A percentile compares a stretch with the other conserved stretches of the same genome.
Evolutionary conservation across 2,888 invertebrate species (phyloP).

Genomic region (Agriopis leucophaearia): DNA sequence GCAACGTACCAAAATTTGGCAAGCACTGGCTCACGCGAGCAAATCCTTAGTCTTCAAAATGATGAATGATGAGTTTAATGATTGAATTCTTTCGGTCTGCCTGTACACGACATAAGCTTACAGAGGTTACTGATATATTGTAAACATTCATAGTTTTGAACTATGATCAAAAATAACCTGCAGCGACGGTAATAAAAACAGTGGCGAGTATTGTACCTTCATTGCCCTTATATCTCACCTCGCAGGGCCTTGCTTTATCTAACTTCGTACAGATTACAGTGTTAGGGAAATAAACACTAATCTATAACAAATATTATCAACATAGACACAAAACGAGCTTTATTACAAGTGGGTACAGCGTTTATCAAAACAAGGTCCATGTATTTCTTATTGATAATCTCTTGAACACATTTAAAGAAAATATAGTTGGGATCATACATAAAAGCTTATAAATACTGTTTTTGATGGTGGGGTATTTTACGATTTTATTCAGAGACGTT

Average conservation of each 20-base stretch:
- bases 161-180: too few relatives aligned
- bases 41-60: too few relatives aligned
- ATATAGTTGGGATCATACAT: slow-evolving; percentile 8
- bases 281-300: background rate
- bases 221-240: slow-evolving; percentile 28
- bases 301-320: background rate
- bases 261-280: slow-evolving; percentile 24
- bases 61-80: too few relatives aligned
- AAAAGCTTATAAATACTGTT: slow-evolving; percentile 8
- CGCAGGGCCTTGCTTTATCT: slow-evolving; percentile 43
- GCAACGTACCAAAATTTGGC: too few relatives aligned
- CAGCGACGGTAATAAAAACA: background rate
- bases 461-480: background rate
- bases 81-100: too few relatives aligned
- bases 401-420: background rate
- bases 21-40: too few relatives aligned
- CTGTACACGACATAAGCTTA: too few relatives aligned
- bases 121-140: too few relatives aligned
- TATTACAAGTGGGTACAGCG: background rate
- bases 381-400: slow-evolving; percentile 5
- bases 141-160: too few relatives aligned
- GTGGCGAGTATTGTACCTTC: slow-evolving; percentile 32
- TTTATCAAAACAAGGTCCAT: slow-evolving; percentile 30
- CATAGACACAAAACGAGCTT: background rate
- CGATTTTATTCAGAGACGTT: too few relatives aligned